phyloP scores from a whole-genome alignment of 2,113 vertebrate species.

The Petroica traversi region DNA sequence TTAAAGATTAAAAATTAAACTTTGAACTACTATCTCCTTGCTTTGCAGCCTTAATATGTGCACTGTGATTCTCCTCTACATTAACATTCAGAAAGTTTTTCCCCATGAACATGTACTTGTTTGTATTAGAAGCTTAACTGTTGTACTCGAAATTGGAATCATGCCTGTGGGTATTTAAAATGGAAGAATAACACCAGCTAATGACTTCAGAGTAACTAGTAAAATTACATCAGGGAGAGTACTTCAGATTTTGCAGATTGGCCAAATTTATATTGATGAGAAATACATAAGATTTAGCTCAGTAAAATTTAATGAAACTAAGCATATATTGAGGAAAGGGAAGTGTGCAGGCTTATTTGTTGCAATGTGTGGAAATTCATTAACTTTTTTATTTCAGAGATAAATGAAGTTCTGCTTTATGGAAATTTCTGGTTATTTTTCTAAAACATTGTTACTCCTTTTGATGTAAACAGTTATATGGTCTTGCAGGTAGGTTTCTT shows the following conservation, averaged over 20 bases:
- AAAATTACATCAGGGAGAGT: slow-evolving; percentile 55
- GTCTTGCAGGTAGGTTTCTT: background rate
- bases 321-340: background rate
- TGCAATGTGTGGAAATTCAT: background rate
- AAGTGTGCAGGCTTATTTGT: background rate
- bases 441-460: background rate
- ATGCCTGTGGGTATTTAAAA: slow-evolving; percentile 56
- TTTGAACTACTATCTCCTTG: background rate
- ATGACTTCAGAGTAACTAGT: slow-evolving; percentile 42
- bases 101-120: slow-evolving; percentile 17
- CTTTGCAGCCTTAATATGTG: background rate
- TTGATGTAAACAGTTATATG: background rate
- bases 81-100: slow-evolving; percentile 43
- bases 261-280: slow-evolving; percentile 42
- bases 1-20: background rate
- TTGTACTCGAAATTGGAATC: slow-evolving; percentile 27
- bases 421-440: slow-evolving; percentile 14
- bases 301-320: slow-evolving; percentile 52
- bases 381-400: background rate
- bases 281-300: slow-evolving; percentile 21
- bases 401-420: background rate
- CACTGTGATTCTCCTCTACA: background rate
- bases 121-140: slow-evolving; percentile 46
- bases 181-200: slow-evolving; percentile 46
- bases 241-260: slow-evolving; percentile 44